Evolutionary conservation across 2,888 invertebrate genomes (phyloP), one percentile per base, ranked within the genome.

Genomic region (Blera fallax): DNA sequence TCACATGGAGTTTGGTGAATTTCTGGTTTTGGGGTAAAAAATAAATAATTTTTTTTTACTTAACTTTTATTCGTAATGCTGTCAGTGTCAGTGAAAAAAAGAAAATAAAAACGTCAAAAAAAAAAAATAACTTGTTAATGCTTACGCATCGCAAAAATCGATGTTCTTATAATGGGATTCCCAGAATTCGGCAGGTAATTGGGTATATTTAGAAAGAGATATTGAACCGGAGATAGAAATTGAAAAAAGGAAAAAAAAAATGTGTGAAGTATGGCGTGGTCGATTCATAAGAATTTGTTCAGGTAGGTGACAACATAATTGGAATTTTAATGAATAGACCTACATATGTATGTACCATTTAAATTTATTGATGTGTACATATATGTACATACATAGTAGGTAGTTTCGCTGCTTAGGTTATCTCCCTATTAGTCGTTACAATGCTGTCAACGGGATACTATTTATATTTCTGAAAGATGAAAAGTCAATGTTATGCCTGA

Each of bases 121-220:
- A 48, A 7, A 10, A 64, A 18, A n/a, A 40, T n/a, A 40, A 40
- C 37, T 40, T 21, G 48, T 65, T 37, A 37, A 37, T 8, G 27
- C 45, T 56, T 29, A 73, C 70, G 58, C 65, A 67, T 56, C 64
- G n/a, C 58, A 52, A 56, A 79, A 40, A 37, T 72, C 77, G 18
- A 77, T 65, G 65, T 62, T 37, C 27, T 21, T 54, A 14, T 65
- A 34, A 43, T 45, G 56, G 65, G 72, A 60, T 82, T 78, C 77
- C 65, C 52, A 72, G 82, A 82, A 82, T 18, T 52, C 40, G 8
- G 7, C 60, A 82, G 82, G 78, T 82, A 82, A 72, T 72, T 82
- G 70, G 58, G 43, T 78, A 69, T 64, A 60, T 72, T 72, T 72
- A 72, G 82, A 78, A 50, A 72, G 64, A 70, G n/a, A 77, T 65